Percentiles rank a stretch among this genome's conserved stretches.
These are phyloP conservation scores for Cenopis cana DNA, from an alignment of 2,888 invertebrate species.

Conservation along the genomic window DNA sequence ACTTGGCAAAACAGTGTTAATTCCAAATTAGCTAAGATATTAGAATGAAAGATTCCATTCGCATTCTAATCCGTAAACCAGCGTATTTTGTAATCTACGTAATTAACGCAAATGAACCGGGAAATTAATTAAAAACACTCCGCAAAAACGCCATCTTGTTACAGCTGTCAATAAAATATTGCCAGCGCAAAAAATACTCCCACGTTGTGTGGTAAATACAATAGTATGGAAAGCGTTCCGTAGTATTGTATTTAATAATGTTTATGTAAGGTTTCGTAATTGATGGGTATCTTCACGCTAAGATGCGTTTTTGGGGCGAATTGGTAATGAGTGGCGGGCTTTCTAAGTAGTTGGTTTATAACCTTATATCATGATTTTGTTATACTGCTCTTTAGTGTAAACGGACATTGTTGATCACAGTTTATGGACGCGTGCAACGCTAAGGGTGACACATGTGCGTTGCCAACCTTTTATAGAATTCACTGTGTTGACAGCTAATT, in stretches of 20 bases:
- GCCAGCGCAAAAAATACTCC: conserved; percentile 13
- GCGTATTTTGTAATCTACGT: conserved; percentile 13
- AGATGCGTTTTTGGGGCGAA: conserved; percentile 16
- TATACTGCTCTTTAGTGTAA: neutral
- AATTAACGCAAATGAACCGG: conserved; percentile 15
- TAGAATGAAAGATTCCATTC: neutral
- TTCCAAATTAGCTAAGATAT: neutral
- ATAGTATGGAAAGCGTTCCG: conserved; percentile 31
- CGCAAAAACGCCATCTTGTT: conserved; percentile 21
- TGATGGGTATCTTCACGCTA: conserved; percentile 21
- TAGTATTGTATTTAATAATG: conserved; percentile 15
- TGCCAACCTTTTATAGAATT: no score
- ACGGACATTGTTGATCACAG: neutral
- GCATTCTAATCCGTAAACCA: conserved; percentile 5
- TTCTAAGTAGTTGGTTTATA: conserved; percentile 6
- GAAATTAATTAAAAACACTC: conserved; percentile 19
- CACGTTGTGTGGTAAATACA: conserved; percentile 16
- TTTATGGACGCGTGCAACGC: neutral
- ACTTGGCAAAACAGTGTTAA: neutral
- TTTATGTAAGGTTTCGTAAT: conserved; percentile 32
- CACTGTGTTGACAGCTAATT: no score
- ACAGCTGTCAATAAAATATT: conserved; percentile 24
- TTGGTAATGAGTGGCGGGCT: conserved; percentile 9
- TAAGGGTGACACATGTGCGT: neutral
- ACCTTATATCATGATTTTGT: neutral